Evolutionary conservation across 2,888 invertebrate species (phyloP).

Genomic region (Pollenia labialis): DNA sequence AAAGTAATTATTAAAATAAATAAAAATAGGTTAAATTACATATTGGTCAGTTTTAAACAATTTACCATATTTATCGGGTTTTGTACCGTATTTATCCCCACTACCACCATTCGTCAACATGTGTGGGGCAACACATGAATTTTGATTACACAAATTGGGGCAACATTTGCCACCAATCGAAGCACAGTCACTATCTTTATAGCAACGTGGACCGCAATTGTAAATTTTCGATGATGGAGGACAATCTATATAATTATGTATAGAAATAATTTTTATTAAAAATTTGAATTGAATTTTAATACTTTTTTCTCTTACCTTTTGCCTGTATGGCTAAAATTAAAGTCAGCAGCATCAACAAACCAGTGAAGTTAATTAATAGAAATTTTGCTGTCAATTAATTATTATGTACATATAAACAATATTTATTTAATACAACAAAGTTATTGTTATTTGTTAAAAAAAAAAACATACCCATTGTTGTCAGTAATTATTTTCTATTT

Average conservation of each 20-base stretch:
- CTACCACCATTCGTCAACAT: slow-evolving; percentile 53
- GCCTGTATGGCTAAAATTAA: slow-evolving; percentile 16
- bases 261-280: background rate
- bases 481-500: slow-evolving; percentile 23
- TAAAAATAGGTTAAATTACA: too few species aligned
- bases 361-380: slow-evolving; percentile 19
- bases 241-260: slow-evolving; percentile 81
- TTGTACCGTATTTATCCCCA: slow-evolving; percentile 58
- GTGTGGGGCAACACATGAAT: slow-evolving; percentile 86
- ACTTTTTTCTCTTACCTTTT: slow-evolving; percentile 32
- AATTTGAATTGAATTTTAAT: background rate
- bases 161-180: slow-evolving; percentile 87
- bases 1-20: too few species aligned
- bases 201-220: slow-evolving; percentile 87
- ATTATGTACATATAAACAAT: slow-evolving; percentile 1
- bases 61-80: slow-evolving; percentile 66
- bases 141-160: slow-evolving; percentile 87
- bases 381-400: slow-evolving; percentile 71
- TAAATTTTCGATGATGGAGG: slow-evolving; percentile 87
- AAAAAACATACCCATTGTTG: slow-evolving; percentile 59
- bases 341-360: slow-evolving; percentile 2
- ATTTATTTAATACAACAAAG: slow-evolving; percentile 22
- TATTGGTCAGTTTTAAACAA: background rate
- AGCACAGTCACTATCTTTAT: slow-evolving; percentile 86
- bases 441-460: slow-evolving; percentile 32